Evolutionary conservation across 2,113 vertebrate genomes (phyloP), one percentile per base, ranked within the genome.

Genomic region (Progne subis): DNA sequence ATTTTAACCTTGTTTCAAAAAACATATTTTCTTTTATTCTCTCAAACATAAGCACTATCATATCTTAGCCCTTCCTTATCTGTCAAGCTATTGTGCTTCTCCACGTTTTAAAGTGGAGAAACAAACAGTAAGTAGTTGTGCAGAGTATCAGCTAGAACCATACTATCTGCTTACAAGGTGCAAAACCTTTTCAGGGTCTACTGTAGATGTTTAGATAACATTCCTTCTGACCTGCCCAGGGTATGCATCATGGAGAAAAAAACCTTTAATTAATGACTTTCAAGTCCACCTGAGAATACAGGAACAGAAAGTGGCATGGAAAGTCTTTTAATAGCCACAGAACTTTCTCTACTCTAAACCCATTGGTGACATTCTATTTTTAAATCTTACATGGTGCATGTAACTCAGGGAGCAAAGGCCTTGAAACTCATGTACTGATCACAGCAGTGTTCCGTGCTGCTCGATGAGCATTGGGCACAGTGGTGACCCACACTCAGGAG

Each of bases 301-400:
- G 63, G 52, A 82, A 63, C 8, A 86, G 68, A 65, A 57, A 25
- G 21, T 41, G 28, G 39, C 7, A 3, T 44, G 52, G 32, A 31
- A 78, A 26, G 24, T 46, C 64, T 72, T 86, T 17, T 59, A n/a
- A 46, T 37, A 44, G 31, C 8, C 7, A 9, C 31, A 28, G 4
- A 61, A 60, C 19, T 29, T 59, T 19, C 31, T 26, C 28, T 80
- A 26, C 43, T 63, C 65, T 65, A 61, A 89, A 92, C 37, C 39
- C 25, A 29, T 29, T 1, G 0, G 28, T 70, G n/a, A 23, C 5
- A 15, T 43, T 76, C 29, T 76, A 0, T 39, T 60, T 75, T 88
- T 37, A 67, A 41, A n/a, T 47, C 31, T 72, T 39, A 21, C 3
- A 25, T 0, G 0, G 47, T 53, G 9, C 18, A 19, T n/a, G 18